phyloP scores from a whole-genome alignment of 2,888 invertebrate species.

The Chaetogeoica ovagalla region DNA sequence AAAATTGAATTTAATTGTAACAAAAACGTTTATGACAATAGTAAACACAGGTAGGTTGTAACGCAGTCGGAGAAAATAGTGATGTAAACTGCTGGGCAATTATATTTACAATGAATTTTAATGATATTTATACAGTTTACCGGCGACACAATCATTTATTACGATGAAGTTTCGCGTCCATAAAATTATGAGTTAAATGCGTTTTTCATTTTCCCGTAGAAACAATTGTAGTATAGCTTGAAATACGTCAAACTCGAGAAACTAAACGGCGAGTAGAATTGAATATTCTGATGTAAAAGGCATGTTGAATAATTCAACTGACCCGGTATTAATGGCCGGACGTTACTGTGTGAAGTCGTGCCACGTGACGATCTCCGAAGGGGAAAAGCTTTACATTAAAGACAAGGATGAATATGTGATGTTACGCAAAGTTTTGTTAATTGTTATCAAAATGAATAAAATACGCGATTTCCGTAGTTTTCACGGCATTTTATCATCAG shows the following conservation, averaged over 20 bases:
- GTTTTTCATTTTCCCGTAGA: neutral
- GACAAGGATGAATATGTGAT: too few relatives aligned
- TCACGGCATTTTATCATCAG: too few relatives aligned
- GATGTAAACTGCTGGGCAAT: too few relatives aligned
- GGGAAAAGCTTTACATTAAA: neutral
- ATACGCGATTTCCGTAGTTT: too few relatives aligned
- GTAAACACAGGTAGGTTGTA: too few relatives aligned
- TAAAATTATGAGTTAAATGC: neutral
- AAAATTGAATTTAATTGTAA: too few relatives aligned
- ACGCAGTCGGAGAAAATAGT: too few relatives aligned
- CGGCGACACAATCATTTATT: neutral
- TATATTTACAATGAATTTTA: too few relatives aligned
- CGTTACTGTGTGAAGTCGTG: slow-evolving; percentile 14
- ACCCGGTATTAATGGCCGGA: slow-evolving; percentile 12
- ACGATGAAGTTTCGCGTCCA: neutral
- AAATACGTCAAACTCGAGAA: neutral
- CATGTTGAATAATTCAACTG: slow-evolving; percentile 32
- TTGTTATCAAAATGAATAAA: too few relatives aligned
- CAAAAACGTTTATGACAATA: too few relatives aligned
- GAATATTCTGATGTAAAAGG: neutral
- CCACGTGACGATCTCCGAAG: neutral
- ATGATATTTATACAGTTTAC: neutral
- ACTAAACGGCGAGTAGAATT: slow-evolving; percentile 21
- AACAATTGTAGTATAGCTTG: neutral
- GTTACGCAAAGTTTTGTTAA: too few relatives aligned